Evolutionary conservation across 2,888 invertebrate species (phyloP).

Genomic region (Sphinx pinastri): DNA sequence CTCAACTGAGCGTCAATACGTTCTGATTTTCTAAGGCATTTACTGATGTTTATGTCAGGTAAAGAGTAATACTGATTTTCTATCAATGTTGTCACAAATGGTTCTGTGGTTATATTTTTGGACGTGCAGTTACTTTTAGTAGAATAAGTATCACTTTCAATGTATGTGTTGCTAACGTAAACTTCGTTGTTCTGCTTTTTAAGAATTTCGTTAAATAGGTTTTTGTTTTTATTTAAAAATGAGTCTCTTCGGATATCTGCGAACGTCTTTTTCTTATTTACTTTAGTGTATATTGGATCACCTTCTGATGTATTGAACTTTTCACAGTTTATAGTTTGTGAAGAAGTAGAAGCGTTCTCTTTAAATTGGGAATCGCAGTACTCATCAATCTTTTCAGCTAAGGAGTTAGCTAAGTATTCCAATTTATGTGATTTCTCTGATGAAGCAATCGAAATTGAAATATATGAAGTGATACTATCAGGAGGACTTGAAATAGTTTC

Average conservation of each 20-base stretch:
- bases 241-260: slow-evolving; percentile 77
- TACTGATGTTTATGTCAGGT: slow-evolving; percentile 88
- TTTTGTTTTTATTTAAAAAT: slow-evolving; percentile 65
- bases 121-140: slow-evolving; percentile 71
- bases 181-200: slow-evolving; percentile 67
- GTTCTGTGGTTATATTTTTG: slow-evolving; percentile 79
- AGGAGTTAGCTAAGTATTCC: slow-evolving; percentile 78
- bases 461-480: slow-evolving; percentile 80
- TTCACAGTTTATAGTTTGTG: slow-evolving; percentile 57
- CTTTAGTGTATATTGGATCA: slow-evolving; percentile 75
- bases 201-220: slow-evolving; percentile 62
- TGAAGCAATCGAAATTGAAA: slow-evolving; percentile 80
- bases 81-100: slow-evolving; percentile 79
- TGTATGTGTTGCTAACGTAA: slow-evolving; percentile 71
- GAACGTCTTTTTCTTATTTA: slow-evolving; percentile 82
- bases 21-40: slow-evolving; percentile 88
- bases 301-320: slow-evolving; percentile 56
- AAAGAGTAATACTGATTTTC: slow-evolving; percentile 89
- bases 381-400: slow-evolving; percentile 81
- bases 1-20: slow-evolving; percentile 88
- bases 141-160: slow-evolving; percentile 70
- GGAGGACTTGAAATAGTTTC: slow-evolving; percentile 77
- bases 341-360: slow-evolving; percentile 62
- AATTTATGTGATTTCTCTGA: slow-evolving; percentile 79
- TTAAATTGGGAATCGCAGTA: slow-evolving; percentile 79